Evolutionary conservation across 2,113 vertebrate genomes (phyloP).

Genomic region (Podarcis muralis): DNA sequence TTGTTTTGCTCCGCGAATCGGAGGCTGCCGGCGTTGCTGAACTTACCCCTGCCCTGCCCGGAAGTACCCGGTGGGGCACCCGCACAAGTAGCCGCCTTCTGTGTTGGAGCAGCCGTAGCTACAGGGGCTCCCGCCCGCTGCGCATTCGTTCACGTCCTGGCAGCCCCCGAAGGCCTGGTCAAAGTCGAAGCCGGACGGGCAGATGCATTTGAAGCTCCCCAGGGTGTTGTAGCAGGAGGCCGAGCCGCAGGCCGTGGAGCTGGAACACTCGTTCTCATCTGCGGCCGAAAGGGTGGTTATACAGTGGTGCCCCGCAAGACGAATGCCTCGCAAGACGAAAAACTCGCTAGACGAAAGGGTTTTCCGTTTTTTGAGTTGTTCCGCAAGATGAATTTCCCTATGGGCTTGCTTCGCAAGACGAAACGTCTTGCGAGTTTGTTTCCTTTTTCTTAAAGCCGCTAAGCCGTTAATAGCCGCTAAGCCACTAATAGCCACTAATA

Average conservation of each 20-base stretch:
- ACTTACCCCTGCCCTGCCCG: conserved; percentile 92
- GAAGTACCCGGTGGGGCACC: conserved; percentile 91
- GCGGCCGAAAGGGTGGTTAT: neutral
- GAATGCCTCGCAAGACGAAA: too few species aligned
- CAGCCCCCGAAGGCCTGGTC: conserved; percentile 83
- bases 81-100: conserved; percentile 89
- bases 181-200: conserved; percentile 91
- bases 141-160: conserved; percentile 92
- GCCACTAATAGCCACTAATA: too few species aligned
- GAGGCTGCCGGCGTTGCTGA: too few species aligned
- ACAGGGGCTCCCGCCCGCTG: conserved; percentile 79
- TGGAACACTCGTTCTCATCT: conserved; percentile 94
- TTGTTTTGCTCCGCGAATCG: too few species aligned
- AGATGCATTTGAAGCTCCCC: conserved; percentile 93
- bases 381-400: too few species aligned
- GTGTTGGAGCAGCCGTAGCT: conserved; percentile 94
- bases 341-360: too few species aligned
- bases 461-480: too few species aligned
- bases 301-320: too few species aligned
- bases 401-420: too few species aligned
- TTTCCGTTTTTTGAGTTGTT: too few species aligned
- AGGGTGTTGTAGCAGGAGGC: conserved; percentile 95
- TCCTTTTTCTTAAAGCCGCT: too few species aligned
- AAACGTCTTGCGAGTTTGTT: too few species aligned
- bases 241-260: conserved; percentile 80